Evolutionary conservation across 64 coral and sea anemone species (phyloP).

Genomic region (Montipora foliosa): DNA sequence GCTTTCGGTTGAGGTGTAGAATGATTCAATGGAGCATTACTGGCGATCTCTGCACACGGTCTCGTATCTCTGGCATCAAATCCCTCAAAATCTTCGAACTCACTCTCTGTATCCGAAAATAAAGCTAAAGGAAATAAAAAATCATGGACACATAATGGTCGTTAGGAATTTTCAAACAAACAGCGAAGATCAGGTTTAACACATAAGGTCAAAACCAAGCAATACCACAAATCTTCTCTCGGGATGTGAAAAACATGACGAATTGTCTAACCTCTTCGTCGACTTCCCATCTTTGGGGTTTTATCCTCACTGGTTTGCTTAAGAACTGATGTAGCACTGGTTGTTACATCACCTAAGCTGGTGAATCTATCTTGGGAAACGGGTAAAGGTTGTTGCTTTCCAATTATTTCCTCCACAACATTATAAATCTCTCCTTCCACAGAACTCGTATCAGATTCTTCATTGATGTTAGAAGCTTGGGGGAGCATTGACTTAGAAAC

Average conservation of each 20-base stretch:
- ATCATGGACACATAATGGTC: too few relatives aligned
- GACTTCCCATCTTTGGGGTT: too few relatives aligned
- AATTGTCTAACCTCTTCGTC: background rate
- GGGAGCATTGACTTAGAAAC: background rate
- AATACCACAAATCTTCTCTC: background rate
- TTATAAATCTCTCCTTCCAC: background rate
- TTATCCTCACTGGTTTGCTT: too few relatives aligned
- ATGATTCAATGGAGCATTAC: background rate
- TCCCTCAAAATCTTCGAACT: background rate
- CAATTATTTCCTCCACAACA: background rate
- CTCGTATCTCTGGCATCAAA: background rate
- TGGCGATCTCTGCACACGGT: background rate
- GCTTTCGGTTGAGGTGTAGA: background rate
- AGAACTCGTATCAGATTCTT: background rate
- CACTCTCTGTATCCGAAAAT: slow-evolving; percentile 4
- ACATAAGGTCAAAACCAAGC: background rate
- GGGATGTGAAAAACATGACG: background rate
- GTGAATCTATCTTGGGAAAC: background rate
- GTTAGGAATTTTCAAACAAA: too few relatives aligned
- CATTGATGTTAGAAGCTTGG: background rate
- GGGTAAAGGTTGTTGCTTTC: background rate
- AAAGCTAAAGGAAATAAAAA: background rate
- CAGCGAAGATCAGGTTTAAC: too few relatives aligned
- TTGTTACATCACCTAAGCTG: background rate
- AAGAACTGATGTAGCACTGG: background rate